A percentile compares a stretch with the other conserved stretches of the same genome.
Evolutionary conservation across 2,888 invertebrate species (phyloP).

Genomic region (Diadegma fenestrale): DNA sequence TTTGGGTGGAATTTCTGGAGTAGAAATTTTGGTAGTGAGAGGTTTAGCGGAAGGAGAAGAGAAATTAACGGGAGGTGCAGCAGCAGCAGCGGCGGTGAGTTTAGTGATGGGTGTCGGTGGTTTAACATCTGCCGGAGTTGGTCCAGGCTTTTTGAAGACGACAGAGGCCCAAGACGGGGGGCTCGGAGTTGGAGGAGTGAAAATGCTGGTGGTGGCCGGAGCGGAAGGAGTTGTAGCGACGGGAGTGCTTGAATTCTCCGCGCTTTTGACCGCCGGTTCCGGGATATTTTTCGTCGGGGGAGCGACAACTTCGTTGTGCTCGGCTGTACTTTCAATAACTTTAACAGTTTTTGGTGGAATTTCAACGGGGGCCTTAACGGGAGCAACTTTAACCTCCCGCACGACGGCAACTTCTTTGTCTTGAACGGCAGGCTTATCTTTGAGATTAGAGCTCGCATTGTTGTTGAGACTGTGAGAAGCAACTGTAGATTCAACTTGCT

Average conservation of each 20-base stretch:
- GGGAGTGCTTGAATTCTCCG: constrained; percentile 42
- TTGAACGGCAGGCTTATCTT: constrained; percentile 42
- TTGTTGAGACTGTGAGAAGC: neutral
- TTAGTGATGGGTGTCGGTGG: constrained; percentile 71
- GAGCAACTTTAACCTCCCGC: constrained; percentile 29
- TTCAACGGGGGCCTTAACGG: constrained; percentile 19
- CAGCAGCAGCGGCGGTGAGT: constrained; percentile 76
- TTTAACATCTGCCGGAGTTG: constrained; percentile 54
- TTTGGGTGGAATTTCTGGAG: constrained; percentile 25
- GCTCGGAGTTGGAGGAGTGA: constrained; percentile 60
- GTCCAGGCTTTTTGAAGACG: constrained; percentile 75
- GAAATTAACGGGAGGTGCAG: constrained; percentile 76
- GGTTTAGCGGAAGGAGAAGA: constrained; percentile 34
- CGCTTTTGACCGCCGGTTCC: constrained; percentile 66
- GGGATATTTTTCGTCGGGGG: constrained; percentile 60
- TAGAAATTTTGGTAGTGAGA: constrained; percentile 58
- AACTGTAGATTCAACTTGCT: constrained; percentile 10
- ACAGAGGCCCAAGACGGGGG: constrained; percentile 83
- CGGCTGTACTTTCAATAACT: constrained; percentile 21
- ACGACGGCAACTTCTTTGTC: constrained; percentile 36
- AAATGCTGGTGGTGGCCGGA: constrained; percentile 33
- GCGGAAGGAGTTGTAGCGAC: constrained; percentile 35
- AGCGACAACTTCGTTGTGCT: constrained; percentile 57
- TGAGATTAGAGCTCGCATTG: neutral
- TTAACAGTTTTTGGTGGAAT: constrained; percentile 16